Evolutionary conservation across 2,888 invertebrate genomes (phyloP).

Genomic region (Sarcophaga subvicina): DNA sequence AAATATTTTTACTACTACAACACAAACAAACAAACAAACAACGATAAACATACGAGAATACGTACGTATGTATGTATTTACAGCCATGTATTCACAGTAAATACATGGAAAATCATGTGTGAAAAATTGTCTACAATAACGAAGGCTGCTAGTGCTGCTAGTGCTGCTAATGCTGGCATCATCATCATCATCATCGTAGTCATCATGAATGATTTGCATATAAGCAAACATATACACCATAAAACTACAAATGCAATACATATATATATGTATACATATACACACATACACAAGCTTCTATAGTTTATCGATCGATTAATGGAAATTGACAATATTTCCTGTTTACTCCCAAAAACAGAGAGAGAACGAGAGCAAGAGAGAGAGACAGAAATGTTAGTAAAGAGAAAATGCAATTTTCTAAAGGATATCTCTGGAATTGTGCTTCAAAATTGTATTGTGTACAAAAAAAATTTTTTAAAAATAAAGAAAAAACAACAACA

Average conservation of each 20-base stretch:
- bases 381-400: too few species aligned
- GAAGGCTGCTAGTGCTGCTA: not conserved
- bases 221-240: not conserved
- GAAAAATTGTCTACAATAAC: constrained; percentile 24
- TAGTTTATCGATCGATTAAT: constrained; percentile 58
- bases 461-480: too few species aligned
- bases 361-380: not conserved
- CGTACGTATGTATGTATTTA: not conserved
- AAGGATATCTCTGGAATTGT: constrained; percentile 2
- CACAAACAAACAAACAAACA: not conserved
- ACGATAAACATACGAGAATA: not conserved
- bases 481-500: too few species aligned
- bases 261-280: not conserved
- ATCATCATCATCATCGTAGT: not conserved
- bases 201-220: constrained; percentile 1
- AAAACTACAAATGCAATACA: not conserved
- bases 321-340: constrained; percentile 50
- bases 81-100: not conserved
- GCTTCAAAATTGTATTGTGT: not conserved
- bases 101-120: constrained; percentile 40
- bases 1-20: constrained; percentile 32
- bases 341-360: not conserved
- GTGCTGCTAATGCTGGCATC: not conserved
- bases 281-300: not conserved
- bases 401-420: constrained; percentile 32